Conservation (phyloP, 2,888 invertebrate genomes). For the Acholoe squamosa region DNA sequence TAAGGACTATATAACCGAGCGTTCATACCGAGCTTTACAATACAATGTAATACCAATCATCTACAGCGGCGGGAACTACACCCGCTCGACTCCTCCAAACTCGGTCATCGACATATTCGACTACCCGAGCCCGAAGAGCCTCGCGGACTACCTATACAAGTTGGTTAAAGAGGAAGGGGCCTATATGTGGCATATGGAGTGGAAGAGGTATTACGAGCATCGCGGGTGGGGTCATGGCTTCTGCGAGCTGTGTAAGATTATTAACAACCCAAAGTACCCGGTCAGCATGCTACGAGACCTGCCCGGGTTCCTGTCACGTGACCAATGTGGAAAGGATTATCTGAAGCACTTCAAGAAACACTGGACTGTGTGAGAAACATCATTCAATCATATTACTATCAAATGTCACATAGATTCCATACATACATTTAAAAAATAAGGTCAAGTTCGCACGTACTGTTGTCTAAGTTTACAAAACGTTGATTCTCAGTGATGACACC, state of each 20-base stretch:
- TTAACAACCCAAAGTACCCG: slow-evolving; percentile 23
- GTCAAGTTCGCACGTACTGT: too few relatives aligned
- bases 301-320: background rate
- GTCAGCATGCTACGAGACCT: background rate
- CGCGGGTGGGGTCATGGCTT: slow-evolving; percentile 41
- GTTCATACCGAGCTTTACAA: background rate
- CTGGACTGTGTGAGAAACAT: background rate
- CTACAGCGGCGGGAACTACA: slow-evolving; percentile 27
- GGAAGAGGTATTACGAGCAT: background rate
- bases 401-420: too few relatives aligned
- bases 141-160: slow-evolving; percentile 20
- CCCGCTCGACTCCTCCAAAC: background rate
- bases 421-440: too few relatives aligned
- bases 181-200: slow-evolving; percentile 39
- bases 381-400: too few relatives aligned
- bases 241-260: slow-evolving; percentile 27
- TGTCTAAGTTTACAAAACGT: too few relatives aligned
- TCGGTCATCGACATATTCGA: slow-evolving; percentile 35
- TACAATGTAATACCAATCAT: background rate
- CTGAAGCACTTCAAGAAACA: background rate
- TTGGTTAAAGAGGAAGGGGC: background rate
- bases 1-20: slow-evolving; percentile 7
- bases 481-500: too few relatives aligned
- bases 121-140: slow-evolving; percentile 1
- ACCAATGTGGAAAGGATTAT: slow-evolving; percentile 46